These are phyloP conservation scores for Drosophila demipolita DNA, from an alignment of 2,888 invertebrate species.

Conservation along the genomic window DNA sequence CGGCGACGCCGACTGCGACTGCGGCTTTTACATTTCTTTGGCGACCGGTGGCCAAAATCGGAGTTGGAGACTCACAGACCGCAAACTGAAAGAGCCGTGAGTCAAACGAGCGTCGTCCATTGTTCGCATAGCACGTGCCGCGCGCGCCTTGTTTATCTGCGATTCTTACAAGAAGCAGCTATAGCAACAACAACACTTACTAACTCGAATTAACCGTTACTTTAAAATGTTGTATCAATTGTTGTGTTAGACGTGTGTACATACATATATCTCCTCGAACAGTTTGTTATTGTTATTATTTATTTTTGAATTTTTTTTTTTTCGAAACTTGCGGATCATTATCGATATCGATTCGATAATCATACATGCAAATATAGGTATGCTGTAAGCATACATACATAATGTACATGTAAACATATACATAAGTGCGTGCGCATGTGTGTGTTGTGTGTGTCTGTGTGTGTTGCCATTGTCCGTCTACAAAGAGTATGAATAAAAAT, in stretches of 20 bases:
- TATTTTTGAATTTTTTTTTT: slow-evolving; percentile 7
- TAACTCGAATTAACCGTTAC: slow-evolving; percentile 29
- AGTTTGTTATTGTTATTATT: slow-evolving; percentile 8
- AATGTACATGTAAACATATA: not conserved
- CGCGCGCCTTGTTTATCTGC: slow-evolving; percentile 41
- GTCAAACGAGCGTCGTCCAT: slow-evolving; percentile 83
- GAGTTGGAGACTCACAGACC: slow-evolving; percentile 35
- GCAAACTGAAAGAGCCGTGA: slow-evolving; percentile 41
- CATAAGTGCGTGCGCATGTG: not conserved
- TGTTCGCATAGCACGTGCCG: slow-evolving; percentile 84
- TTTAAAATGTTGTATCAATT: slow-evolving; percentile 32
- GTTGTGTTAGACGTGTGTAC: slow-evolving; percentile 23
- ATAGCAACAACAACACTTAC: slow-evolving; percentile 17
- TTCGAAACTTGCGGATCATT: slow-evolving; percentile 12
- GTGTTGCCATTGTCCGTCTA: not conserved
- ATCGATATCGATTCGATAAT: slow-evolving; percentile 5
- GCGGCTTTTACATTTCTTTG: slow-evolving; percentile 71
- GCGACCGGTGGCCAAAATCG: slow-evolving; percentile 56
- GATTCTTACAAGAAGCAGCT: slow-evolving; percentile 18
- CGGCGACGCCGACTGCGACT: not conserved
- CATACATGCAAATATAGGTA: not conserved
- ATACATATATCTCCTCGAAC: not conserved
- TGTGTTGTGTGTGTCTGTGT: not conserved
- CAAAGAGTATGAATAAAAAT: slow-evolving; percentile 9
- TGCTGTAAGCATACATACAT: not conserved